Conservation (phyloP, 2,113 vertebrate genomes). For the Gallinago media region DNA sequence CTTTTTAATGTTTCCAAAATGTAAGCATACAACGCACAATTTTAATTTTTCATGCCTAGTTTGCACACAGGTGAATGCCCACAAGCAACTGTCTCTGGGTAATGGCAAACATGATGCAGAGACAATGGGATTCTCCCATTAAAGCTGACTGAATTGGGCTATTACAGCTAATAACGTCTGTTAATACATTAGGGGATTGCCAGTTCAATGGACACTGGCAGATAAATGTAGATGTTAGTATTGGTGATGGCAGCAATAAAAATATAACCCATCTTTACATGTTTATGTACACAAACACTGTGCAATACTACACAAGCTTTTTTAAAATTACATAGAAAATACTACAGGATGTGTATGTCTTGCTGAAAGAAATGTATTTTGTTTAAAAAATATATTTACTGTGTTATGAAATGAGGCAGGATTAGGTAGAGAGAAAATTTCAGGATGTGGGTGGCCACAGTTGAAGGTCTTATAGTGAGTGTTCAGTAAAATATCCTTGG, state of each 20-base stretch:
- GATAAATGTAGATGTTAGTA: background rate
- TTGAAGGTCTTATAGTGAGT: slow-evolving; percentile 21
- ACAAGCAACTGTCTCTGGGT: background rate
- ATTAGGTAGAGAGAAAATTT: slow-evolving; percentile 13
- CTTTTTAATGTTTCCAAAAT: slow-evolving; percentile 42
- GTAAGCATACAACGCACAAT: background rate
- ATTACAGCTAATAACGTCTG: background rate
- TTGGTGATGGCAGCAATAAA: slow-evolving; percentile 9
- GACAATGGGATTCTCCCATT: background rate
- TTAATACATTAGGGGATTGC: background rate
- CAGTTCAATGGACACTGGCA: background rate
- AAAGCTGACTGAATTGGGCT: background rate
- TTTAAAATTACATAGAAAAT: background rate
- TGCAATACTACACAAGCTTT: background rate
- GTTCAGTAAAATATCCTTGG: slow-evolving; percentile 34
- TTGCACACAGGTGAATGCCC: slow-evolving; percentile 52
- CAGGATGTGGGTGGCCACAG: slow-evolving; percentile 19
- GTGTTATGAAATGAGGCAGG: background rate
- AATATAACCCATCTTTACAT: background rate
- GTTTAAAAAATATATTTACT: background rate
- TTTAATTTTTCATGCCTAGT: background rate
- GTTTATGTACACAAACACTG: background rate
- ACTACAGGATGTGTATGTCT: background rate
- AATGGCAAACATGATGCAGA: background rate
- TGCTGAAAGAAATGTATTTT: background rate